These are phyloP conservation scores for Drosophila littoralis DNA, from an alignment of 1,140 invertebrate species.

Conservation along the genomic window DNA sequence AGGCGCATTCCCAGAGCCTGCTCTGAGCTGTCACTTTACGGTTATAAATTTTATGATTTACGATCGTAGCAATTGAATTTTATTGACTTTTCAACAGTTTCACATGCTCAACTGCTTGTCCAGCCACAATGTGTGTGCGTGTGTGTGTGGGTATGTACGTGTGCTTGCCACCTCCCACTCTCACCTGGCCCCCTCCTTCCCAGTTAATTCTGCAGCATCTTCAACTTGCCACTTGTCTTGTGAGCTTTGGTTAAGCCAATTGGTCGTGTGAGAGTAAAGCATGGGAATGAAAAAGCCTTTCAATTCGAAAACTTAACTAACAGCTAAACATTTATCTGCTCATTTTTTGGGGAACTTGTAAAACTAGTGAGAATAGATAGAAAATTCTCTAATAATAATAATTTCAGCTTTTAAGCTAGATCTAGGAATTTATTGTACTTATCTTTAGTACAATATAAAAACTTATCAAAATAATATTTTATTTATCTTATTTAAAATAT, in stretches of 20 bases:
- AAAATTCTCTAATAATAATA: too few relatives aligned
- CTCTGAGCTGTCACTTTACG: constrained; percentile 83
- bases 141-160: not conserved
- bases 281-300: too few relatives aligned
- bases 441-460: too few relatives aligned
- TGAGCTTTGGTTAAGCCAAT: constrained; percentile 5
- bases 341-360: too few relatives aligned
- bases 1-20: constrained; percentile 74
- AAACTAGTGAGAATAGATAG: too few relatives aligned
- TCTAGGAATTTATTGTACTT: too few relatives aligned
- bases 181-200: not conserved
- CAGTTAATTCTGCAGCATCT: not conserved
- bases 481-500: too few relatives aligned
- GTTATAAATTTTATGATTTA: constrained; percentile 83
- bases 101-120: constrained; percentile 40
- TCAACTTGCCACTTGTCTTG: constrained; percentile 1
- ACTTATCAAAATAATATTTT: too few relatives aligned
- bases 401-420: too few relatives aligned
- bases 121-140: not conserved
- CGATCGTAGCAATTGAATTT: constrained; percentile 78
- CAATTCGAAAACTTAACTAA: too few relatives aligned
- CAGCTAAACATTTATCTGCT: too few relatives aligned
- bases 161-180: constrained; percentile 10
- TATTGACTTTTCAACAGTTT: constrained; percentile 82
- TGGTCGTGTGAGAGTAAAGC: not conserved